These are phyloP conservation scores for Melanogrammus aeglefinus DNA, from an alignment of 2,797 vertebrate genomes.

Conservation along the genomic window DNA sequence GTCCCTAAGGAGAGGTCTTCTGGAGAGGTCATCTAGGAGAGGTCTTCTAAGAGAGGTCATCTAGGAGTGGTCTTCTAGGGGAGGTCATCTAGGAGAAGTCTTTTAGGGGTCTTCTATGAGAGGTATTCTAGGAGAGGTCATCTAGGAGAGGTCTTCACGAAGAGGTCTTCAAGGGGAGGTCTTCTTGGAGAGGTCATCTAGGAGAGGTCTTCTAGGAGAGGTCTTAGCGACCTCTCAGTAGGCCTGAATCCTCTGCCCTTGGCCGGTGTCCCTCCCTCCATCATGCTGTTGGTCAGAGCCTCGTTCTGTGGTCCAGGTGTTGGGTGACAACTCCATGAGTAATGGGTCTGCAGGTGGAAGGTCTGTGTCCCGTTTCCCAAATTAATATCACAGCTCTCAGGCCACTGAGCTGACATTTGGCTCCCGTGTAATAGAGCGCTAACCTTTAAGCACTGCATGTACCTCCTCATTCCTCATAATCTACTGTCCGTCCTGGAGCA, in stretches of 20 bases:
- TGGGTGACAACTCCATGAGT: conserved; percentile 73
- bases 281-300: conserved; percentile 70
- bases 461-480: conserved; percentile 88
- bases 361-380: conserved; percentile 69
- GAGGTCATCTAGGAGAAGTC: too few relatives aligned
- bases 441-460: conserved; percentile 88
- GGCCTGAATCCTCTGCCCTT: conserved; percentile 16
- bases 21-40: too few relatives aligned
- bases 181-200: too few relatives aligned
- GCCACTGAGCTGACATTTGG: conserved; percentile 79
- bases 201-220: too few relatives aligned
- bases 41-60: too few relatives aligned
- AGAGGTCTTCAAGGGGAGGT: too few relatives aligned
- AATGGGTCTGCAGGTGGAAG: conserved; percentile 66
- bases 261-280: conserved; percentile 63
- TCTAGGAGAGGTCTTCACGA: too few relatives aligned
- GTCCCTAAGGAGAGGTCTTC: too few relatives aligned
- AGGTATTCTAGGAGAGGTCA: too few relatives aligned
- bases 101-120: too few relatives aligned
- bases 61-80: too few relatives aligned
- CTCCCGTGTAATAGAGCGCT: conserved; percentile 83
- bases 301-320: conserved; percentile 71
- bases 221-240: too few relatives aligned
- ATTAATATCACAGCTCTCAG: conserved; percentile 77
- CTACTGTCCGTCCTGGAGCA: conserved; percentile 71